phyloP scores from a whole-genome alignment of 2,797 vertebrate species.

The Steatocranus sp. region DNA sequence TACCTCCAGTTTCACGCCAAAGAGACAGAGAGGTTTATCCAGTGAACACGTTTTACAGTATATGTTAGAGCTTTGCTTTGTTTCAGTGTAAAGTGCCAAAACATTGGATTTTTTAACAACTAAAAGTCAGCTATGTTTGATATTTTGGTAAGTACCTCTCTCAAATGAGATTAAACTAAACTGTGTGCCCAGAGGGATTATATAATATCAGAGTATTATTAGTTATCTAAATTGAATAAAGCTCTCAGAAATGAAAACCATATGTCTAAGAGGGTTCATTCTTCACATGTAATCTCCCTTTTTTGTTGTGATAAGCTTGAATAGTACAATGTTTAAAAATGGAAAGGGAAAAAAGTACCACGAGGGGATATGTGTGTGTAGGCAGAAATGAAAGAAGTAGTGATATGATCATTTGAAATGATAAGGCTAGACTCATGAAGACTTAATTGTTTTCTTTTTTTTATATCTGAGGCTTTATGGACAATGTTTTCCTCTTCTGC shows the following conservation, averaged over 20 bases:
- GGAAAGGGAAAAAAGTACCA: not conserved
- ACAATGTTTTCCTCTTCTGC: not conserved
- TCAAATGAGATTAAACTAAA: not conserved
- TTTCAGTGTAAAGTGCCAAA: not conserved
- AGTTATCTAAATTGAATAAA: not conserved
- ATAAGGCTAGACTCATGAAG: not conserved
- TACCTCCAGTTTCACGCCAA: slow-evolving; percentile 38
- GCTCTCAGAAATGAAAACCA: not conserved
- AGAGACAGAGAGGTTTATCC: slow-evolving; percentile 32
- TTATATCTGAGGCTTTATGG: not conserved
- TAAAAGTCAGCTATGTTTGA: not conserved
- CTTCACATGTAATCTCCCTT: not conserved
- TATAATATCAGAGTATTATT: not conserved
- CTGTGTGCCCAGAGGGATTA: not conserved
- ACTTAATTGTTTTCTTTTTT: not conserved
- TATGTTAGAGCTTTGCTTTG: not conserved
- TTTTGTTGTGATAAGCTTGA: not conserved
- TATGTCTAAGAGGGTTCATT: not conserved
- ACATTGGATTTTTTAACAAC: not conserved
- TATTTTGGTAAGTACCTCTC: not conserved
- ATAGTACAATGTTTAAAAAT: not conserved
- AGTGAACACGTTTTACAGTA: not conserved
- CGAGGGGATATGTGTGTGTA: not conserved
- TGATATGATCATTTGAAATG: not conserved
- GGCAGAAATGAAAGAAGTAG: not conserved